Conservation (phyloP, 2,888 invertebrate genomes). For the Megaustenia siamemsis region DNA sequence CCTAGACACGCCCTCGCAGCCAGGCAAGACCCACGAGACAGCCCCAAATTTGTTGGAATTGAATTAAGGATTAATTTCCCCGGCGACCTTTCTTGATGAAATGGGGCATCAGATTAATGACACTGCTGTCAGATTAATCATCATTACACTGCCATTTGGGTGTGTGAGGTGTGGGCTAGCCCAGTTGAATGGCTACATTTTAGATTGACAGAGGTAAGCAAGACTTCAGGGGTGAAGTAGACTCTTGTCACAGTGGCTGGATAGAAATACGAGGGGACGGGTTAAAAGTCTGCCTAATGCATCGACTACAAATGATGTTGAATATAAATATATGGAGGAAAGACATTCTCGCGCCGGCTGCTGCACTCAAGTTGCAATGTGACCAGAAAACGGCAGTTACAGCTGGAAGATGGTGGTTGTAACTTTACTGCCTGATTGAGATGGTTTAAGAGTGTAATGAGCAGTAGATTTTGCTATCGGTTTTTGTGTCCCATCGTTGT, state of each 20-base stretch:
- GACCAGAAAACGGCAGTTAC: no score
- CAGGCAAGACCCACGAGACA: constrained; percentile 33
- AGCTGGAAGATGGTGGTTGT: no score
- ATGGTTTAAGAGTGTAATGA: no score
- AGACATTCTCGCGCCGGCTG: no score
- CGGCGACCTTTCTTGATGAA: constrained; percentile 58
- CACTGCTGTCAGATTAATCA: constrained; percentile 60
- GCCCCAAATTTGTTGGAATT: constrained; percentile 60
- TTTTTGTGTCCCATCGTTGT: no score
- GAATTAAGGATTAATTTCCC: constrained; percentile 66
- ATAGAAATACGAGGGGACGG: neutral
- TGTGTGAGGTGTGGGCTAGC: constrained; percentile 12
- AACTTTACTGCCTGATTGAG: no score
- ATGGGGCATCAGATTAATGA: constrained; percentile 61
- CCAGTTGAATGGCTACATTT: neutral
- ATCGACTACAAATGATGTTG: neutral
- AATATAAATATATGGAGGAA: neutral
- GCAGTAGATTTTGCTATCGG: no score
- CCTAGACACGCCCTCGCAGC: constrained; percentile 42
- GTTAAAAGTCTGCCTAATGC: neutral
- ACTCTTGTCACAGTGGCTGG: neutral
- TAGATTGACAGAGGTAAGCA: constrained; percentile 11
- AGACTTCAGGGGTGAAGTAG: neutral
- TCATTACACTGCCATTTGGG: constrained; percentile 61
- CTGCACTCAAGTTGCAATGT: no score